Evolutionary conservation across 2,888 invertebrate genomes (phyloP), one percentile per base, ranked within the genome.

Genomic region (Meteorus colon): DNA sequence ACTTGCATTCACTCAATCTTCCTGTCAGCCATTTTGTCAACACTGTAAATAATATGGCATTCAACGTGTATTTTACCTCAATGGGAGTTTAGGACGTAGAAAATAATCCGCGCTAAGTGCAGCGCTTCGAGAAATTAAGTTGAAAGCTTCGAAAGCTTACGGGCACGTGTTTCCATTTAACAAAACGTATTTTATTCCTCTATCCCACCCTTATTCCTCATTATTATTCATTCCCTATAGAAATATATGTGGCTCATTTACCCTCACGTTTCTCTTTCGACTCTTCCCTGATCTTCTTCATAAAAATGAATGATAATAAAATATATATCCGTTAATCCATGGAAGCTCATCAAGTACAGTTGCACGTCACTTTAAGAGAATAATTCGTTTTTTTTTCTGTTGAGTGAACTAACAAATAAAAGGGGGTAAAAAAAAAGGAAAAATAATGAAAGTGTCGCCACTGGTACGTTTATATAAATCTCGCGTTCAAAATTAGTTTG

Each of bases 71-170:
- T 65, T 37, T 65, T 63, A 12, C 4, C 10, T 55, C 55, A 65
- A n/a, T 37, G 65, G 24, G 31, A 37, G 37, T 37, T 34, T 37
- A 37, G n/a, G 29, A 67, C 27, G 67, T 67, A n/a, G 48, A 67
- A 69, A 74, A 74, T 74, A 74, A 74, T 74, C 62, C 62, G 29
- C 62, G 45, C 74, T 74, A 74, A 74, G 74, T 74, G 69, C 74
- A 74, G 48, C 62, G 51, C 68, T 74, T 74, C 51, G 68, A 69
- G 62, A 45, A 74, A 74, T 74, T 74, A 74, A 68, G 68, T 68
- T 74, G 74, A 69, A 68, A 74, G 74, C 74, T 37, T 73, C 37
- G 34, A 48, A 19, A 68, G 68, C 68, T 74, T 31, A 37, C 67
- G 41, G 62, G 60, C 68, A 67, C 73, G 41, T 48, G 45, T 68